Evolutionary conservation across 23 tunicate species (phyloP).

Genomic region (Trididemnum clinides): DNA sequence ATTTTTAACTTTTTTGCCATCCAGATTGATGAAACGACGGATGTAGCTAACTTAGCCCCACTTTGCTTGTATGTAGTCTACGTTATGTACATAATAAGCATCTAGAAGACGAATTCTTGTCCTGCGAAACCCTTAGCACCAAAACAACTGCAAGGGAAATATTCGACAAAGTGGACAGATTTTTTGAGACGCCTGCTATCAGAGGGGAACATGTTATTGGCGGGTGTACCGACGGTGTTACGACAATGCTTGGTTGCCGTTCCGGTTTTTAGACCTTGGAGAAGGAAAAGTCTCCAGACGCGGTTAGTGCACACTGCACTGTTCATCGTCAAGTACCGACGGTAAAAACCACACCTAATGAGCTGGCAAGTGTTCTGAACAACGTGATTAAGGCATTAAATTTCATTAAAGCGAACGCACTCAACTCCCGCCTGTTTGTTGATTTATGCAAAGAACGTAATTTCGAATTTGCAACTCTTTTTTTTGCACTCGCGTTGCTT

Average conservation of each 20-base stretch:
- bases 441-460: neutral
- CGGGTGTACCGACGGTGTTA: neutral
- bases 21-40: too few relatives aligned
- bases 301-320: too few relatives aligned
- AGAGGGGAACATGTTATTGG: neutral
- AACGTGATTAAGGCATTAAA: neutral
- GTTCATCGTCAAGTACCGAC: too few relatives aligned
- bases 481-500: neutral
- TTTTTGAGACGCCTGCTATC: too few relatives aligned
- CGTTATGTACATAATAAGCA: neutral
- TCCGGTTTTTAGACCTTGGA: neutral
- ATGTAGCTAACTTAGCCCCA: neutral
- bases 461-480: neutral
- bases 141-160: too few relatives aligned
- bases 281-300: neutral
- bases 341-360: neutral
- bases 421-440: too few relatives aligned
- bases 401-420: too few relatives aligned
- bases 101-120: too few relatives aligned
- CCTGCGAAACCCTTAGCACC: too few relatives aligned
- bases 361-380: neutral
- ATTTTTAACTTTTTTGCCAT: neutral
- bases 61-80: neutral
- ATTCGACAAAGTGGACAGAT: too few relatives aligned
- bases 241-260: neutral